Evolutionary conservation across 1,140 invertebrate species (phyloP).

Genomic region (Ceratina japonica): DNA sequence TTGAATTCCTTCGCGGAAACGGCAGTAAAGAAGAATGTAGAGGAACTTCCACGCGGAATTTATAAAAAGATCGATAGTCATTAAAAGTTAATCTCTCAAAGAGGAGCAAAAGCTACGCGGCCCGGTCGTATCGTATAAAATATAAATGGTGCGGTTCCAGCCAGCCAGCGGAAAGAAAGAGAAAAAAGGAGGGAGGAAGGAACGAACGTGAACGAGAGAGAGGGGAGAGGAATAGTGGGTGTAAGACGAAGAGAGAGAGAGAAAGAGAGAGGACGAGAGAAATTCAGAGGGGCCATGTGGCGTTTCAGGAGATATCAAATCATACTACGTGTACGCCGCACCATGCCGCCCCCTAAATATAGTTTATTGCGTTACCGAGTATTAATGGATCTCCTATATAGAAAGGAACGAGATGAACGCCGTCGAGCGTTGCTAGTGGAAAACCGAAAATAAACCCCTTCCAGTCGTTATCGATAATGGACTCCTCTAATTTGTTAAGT

Average conservation of each 20-base stretch:
- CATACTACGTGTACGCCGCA: constrained; percentile 70
- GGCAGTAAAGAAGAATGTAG: neutral
- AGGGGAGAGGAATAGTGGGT: neutral
- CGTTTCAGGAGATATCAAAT: constrained; percentile 77
- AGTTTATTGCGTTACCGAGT: constrained; percentile 78
- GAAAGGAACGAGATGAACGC: constrained; percentile 65
- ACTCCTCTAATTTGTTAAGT: neutral
- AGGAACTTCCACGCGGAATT: neutral
- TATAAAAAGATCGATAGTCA: constrained; percentile 31
- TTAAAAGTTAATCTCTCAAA: constrained; percentile 57
- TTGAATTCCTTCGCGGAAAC: too few relatives aligned
- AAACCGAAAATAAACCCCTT: constrained; percentile 50
- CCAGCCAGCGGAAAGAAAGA: constrained; percentile 3
- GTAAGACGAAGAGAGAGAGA: constrained; percentile 24
- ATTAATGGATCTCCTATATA: constrained; percentile 75
- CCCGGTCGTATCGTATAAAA: neutral
- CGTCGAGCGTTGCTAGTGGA: constrained; percentile 37
- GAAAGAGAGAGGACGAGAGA: constrained; percentile 57
- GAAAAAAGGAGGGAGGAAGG: neutral
- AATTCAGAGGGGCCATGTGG: constrained; percentile 74
- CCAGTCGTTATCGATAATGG: constrained; percentile 15
- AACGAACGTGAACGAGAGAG: neutral
- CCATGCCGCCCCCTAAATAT: constrained; percentile 75
- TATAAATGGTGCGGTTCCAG: constrained; percentile 30
- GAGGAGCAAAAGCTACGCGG: constrained; percentile 22